Base-by-base conservation (phyloP, 2,888 invertebrate species). In the Agonopterix subpropinquella region DNA sequence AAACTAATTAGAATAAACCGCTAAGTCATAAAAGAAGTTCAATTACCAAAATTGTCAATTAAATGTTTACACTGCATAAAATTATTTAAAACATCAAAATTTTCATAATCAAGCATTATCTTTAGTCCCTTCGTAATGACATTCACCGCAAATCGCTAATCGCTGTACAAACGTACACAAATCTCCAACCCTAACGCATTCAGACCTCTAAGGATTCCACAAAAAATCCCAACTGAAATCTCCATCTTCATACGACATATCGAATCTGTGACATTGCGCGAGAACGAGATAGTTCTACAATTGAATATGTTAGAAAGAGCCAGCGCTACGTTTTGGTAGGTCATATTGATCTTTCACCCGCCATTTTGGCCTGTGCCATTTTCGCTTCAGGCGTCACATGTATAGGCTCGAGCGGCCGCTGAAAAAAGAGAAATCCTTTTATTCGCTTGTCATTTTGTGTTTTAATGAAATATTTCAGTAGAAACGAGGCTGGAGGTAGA, bases 341-440 rank as follows among this genome's bases (percentile, higher is more conserved):
- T 85, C 79, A 86, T 89, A 89, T 89, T 89, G 89, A 89, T 89
- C 89, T 88, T 84, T 85, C 84, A 83, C 81, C 87, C 87, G 85
- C 88, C 88, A 87, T 88, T 86, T 87, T 86, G 84, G 73, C 73
- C 68, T 70, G 77, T 73, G 74, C 79, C 82, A 82, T 85, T 88
- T 84, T 85, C 78, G 77, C 81, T 82, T 67, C 72, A 69, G 77
- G 82, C 82, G 77, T 79, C 84, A 81, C 84, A 82, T 78, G 83
- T 80, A 80, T 66, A 75, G 73, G 67, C 68, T 55, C 59, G 63
- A 67, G 59, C 62, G 66, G 56, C 64, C 62, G 67, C 58, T 71
- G 70, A 67, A 74, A 77, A 80, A 80, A 74, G 69, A 68, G 71
- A 75, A 70, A 69, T 61, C 67, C 73, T 78, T 79, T 83, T 79